Evolutionary conservation across 2,888 invertebrate species (phyloP).

Genomic region (Epicampocera succincta): DNA sequence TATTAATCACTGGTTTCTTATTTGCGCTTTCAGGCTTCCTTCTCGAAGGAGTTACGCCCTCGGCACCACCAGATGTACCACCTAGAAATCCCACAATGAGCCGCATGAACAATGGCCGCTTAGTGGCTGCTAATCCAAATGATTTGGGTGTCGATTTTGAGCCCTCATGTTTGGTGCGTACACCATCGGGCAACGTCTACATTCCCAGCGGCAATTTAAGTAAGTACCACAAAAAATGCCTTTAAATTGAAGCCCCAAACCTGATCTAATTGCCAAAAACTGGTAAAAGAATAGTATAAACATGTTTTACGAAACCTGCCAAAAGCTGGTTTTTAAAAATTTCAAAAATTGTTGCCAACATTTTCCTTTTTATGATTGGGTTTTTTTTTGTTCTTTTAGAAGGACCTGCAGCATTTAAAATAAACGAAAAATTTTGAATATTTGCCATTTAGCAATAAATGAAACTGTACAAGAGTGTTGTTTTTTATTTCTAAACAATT

Average conservation of each 20-base stretch:
- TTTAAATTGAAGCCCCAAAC: too few species aligned
- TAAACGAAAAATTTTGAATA: slow-evolving; percentile 50
- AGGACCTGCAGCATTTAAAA: slow-evolving; percentile 30
- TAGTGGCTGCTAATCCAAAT: slow-evolving; percentile 91
- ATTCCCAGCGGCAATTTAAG: slow-evolving; percentile 91
- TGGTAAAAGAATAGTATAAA: background rate
- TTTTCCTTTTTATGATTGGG: background rate
- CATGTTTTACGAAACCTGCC: slow-evolving; percentile 1
- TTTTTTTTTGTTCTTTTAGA: background rate
- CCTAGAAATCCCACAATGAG: slow-evolving; percentile 95
- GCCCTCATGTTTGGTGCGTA: slow-evolving; percentile 94
- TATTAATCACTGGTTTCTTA: slow-evolving; percentile 6
- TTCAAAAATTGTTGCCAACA: slow-evolving; percentile 21
- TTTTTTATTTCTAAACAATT: slow-evolving; percentile 50
- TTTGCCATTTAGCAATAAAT: slow-evolving; percentile 50
- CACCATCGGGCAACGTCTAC: slow-evolving; percentile 96
- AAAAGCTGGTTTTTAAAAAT: slow-evolving; percentile 31
- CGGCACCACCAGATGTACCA: slow-evolving; percentile 92
- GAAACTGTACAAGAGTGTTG: slow-evolving; percentile 5
- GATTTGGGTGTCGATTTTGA: slow-evolving; percentile 90
- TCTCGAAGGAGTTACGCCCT: slow-evolving; percentile 88
- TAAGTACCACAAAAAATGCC: slow-evolving; percentile 78
- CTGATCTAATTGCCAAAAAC: slow-evolving; percentile 39
- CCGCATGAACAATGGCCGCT: slow-evolving; percentile 94
- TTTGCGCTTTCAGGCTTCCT: slow-evolving; percentile 87